Evolutionary conservation across 2,888 invertebrate genomes (phyloP), one percentile per base, ranked within the genome.

Genomic region (Ferdinandea cuprea): DNA sequence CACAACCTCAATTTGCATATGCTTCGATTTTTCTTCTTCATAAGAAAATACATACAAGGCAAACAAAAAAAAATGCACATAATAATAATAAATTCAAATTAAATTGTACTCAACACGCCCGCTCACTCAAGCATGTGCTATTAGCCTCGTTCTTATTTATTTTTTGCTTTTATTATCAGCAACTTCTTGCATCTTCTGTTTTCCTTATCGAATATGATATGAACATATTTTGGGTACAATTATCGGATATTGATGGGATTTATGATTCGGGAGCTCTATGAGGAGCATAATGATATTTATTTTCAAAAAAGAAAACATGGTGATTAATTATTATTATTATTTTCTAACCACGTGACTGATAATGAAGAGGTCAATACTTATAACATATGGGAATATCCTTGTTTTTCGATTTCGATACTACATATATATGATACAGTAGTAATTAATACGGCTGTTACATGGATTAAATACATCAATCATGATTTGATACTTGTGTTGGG

Each of bases 1-100:
- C 52, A 78, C 30, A 73, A 66, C 72, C 59, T 59, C 50, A 54
- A 79, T 73, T 78, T 73, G 66, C 78, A 73, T 79, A 66, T 79
- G 66, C 73, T 79, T 66, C 73, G 58, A 66, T 66, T 46, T 42
- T 59, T 37, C 35, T 58, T 65, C 65, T 58, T 44, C 19, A 19
- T 28, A 9, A 46, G 15, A 3, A 52, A 11, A 40, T 17, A 30
- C 2, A 35, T n/a, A n/a, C n/a, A 9, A 13, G 2, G 17, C 13
- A 3, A 42, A 42, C 13, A 15, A 52, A 61, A 32, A 35, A 11
- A 40, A 25, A 17, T 40, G 30, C 25, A 25, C n/a, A 56, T 17
- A 56, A 50, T 59, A 56, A 50, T 59, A 15, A 72, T 46, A 54
- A 21, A 66, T 30, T 63, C 37, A 73, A 73, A 66, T 72, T 72